Base-by-base conservation (phyloP, 1,140 invertebrate genomes). In the Drosophila kepulauana region DNA sequence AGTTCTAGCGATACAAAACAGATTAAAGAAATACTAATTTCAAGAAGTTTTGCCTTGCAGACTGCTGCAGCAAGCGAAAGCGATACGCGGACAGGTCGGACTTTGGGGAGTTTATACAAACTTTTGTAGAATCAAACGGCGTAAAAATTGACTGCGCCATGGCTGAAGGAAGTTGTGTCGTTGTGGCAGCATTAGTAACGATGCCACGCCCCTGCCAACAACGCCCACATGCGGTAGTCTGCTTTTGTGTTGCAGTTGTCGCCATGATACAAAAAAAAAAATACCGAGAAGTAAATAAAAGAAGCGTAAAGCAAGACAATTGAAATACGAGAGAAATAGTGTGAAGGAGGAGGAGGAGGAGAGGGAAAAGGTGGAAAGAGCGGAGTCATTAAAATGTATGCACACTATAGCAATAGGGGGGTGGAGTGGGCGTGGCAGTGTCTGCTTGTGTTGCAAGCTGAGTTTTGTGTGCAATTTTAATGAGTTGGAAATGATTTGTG, bases 401-500 rank as follows among this genome's bases (percentile, higher is more conserved):
- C 85, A 81, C 28, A 73, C 41, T 35, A 25, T 25, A 13, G 7
- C 7, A 35, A 3, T 38, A 15, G 30, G n/a, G 51, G 16, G 3
- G 35, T 28, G 6, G n/a, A 11, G n/a, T 16, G 16, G 61, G 48
- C 49, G 35, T 52, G 49, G 62, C 49, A 35, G 41, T 54, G 62
- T 64, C 54, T 20, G 13, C 54, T 57, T 33, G 25, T 33, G 51
- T 16, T 64, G 54, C 45, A 52, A 13, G 6, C 16, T 30, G 65
- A n/a, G 59, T 15, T 51, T 65, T 79, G 82, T 78, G 79, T 84
- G 84, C 85, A 89, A 85, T 88, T 88, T 88, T 88, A 88, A 88
- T 88, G 85, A 88, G 85, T 88, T 90, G 85, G 85, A 88, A 88
- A 89, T 88, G 85, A 88, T 90, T 88, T 88, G 85, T 41, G 76